phyloP scores from a whole-genome alignment of 2,113 vertebrate genomes.

The Sphaerodactylus townsendi region DNA sequence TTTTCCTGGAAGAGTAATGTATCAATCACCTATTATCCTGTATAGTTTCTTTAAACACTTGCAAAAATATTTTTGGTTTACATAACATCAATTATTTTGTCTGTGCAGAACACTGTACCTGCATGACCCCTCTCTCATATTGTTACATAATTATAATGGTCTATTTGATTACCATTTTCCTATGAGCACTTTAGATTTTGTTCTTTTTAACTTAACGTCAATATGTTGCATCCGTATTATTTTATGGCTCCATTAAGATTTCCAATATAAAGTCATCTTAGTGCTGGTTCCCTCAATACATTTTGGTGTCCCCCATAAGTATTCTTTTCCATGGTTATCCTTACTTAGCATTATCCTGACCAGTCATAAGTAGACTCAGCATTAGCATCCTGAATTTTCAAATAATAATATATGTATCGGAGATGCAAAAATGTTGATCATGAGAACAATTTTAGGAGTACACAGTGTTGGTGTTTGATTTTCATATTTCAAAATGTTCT shows the following conservation, averaged over 20 bases:
- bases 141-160: background rate
- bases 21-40: background rate
- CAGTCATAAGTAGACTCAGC: background rate
- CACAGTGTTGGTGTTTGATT: too few species aligned
- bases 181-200: background rate
- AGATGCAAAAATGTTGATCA: too few species aligned
- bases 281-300: background rate
- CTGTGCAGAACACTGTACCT: background rate
- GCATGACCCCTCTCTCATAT: background rate
- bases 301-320: background rate
- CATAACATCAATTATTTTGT: background rate
- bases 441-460: too few species aligned
- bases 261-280: background rate
- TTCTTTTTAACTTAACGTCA: slow-evolving; percentile 8
- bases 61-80: background rate
- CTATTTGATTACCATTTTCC: slow-evolving; percentile 12
- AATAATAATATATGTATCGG: background rate
- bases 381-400: background rate
- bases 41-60: background rate
- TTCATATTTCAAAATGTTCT: too few species aligned
- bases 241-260: background rate
- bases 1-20: too few species aligned
- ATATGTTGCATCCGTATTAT: background rate
- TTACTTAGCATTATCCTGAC: background rate
- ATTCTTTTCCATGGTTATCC: background rate